Evolutionary conservation across 2,113 vertebrate species (phyloP).

Genomic region (Etheostoma spectabile): DNA sequence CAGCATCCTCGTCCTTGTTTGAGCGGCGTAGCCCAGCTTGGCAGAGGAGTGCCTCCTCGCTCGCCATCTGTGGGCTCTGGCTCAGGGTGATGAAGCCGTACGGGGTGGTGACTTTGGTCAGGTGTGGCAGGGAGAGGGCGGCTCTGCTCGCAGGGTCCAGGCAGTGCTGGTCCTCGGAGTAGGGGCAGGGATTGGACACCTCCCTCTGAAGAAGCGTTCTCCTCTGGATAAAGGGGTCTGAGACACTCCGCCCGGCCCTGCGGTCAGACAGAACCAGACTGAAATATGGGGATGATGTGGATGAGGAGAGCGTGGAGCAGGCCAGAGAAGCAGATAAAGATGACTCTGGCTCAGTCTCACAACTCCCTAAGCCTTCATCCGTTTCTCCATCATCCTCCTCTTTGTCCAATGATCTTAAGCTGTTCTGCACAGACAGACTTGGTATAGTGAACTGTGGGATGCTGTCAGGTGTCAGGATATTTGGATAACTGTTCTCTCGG

Average conservation of each 20-base stretch:
- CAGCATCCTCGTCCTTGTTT: slow-evolving; percentile 43
- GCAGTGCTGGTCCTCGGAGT: slow-evolving; percentile 61
- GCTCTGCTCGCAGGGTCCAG: slow-evolving; percentile 73
- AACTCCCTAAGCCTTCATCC: slow-evolving; percentile 16
- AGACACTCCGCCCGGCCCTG: slow-evolving; percentile 44
- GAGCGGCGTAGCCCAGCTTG: slow-evolving; percentile 55
- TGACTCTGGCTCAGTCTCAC: slow-evolving; percentile 9
- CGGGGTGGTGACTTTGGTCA: slow-evolving; percentile 80
- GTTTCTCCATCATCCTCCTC: slow-evolving; percentile 43
- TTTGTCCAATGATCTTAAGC: slow-evolving; percentile 38
- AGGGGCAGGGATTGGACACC: neutral
- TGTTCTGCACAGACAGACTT: slow-evolving; percentile 68
- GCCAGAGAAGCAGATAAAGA: slow-evolving; percentile 13
- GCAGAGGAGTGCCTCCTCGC: slow-evolving; percentile 84
- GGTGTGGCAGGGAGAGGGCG: slow-evolving; percentile 82
- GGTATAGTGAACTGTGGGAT: slow-evolving; percentile 87
- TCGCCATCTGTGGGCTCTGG: slow-evolving; percentile 85
- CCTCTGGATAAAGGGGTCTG: slow-evolving; percentile 43
- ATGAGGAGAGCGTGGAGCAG: slow-evolving; percentile 18
- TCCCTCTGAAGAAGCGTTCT: slow-evolving; percentile 35
- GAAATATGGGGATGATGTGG: slow-evolving; percentile 44
- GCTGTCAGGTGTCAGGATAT: slow-evolving; percentile 80
- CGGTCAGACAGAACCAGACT: neutral
- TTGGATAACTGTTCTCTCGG: slow-evolving; percentile 71
- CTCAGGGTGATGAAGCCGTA: slow-evolving; percentile 84